Evolutionary conservation across 2,113 vertebrate genomes (phyloP).

Genomic region (Syngnathus floridae): DNA sequence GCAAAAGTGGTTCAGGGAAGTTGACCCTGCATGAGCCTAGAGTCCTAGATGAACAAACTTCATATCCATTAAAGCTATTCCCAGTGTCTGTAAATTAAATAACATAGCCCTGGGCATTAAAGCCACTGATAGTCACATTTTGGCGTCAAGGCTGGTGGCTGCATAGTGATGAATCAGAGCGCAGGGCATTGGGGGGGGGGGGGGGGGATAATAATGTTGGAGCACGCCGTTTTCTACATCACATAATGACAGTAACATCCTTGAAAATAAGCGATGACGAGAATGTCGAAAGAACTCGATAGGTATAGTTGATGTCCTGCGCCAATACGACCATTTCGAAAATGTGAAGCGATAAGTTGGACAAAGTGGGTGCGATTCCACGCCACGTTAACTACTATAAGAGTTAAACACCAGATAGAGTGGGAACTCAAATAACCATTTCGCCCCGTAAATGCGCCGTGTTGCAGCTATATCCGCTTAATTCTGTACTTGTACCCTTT

Average conservation of each 20-base stretch:
- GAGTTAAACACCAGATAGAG: neutral
- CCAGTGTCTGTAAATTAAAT: constrained; percentile 23
- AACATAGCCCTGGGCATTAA: constrained; percentile 5
- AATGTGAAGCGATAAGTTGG: neutral
- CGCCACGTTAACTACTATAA: neutral
- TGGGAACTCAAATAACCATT: neutral
- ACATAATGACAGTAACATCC: neutral
- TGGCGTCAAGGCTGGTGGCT: constrained; percentile 15
- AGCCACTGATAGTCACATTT: constrained; percentile 5
- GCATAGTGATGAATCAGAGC: constrained; percentile 1
- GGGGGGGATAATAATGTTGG: neutral
- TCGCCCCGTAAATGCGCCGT: too few species aligned
- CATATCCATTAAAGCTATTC: constrained; percentile 8
- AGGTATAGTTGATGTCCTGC: neutral
- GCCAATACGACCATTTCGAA: neutral
- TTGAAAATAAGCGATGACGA: neutral
- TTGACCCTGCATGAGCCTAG: neutral
- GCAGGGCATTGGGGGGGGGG: neutral
- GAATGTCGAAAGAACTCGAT: neutral
- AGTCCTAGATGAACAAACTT: constrained; percentile 16
- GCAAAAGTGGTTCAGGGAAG: neutral
- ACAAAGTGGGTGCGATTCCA: neutral
- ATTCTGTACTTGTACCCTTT: neutral
- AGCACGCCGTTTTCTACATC: neutral
- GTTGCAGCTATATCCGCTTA: neutral